Percentiles rank a stretch among this genome's conserved stretches.
Conservation (phyloP, 2,797 vertebrate genomes). For the Falco novaeseelandiae region DNA sequence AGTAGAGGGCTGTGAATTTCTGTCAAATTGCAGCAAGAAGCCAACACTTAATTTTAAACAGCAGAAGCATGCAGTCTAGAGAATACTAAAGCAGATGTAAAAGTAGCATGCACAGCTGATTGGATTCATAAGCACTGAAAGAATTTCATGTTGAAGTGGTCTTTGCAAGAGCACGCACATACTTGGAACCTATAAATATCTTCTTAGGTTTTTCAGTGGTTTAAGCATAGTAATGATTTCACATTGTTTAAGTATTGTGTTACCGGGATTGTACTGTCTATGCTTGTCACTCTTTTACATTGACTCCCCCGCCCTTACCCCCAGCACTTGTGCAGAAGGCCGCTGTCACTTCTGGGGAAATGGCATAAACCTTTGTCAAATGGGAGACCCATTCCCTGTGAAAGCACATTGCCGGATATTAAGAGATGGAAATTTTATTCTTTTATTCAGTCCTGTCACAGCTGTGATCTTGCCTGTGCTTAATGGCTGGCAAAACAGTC, state of each 20-base stretch:
- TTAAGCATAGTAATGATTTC: constrained; percentile 15
- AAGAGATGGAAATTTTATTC: constrained; percentile 36
- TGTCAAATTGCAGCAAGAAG: background rate
- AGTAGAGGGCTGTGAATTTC: background rate
- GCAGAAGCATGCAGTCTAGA: rapidly evolving
- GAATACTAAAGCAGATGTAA: background rate
- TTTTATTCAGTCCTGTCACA: constrained; percentile 32
- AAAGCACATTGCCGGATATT: background rate
- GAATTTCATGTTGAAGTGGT: background rate
- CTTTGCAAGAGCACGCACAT: background rate
- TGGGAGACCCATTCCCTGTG: background rate
- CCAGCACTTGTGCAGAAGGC: background rate
- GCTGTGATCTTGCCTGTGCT: constrained; percentile 25
- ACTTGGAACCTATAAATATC: constrained; percentile 6
- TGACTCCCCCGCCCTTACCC: background rate
- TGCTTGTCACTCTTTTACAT: background rate
- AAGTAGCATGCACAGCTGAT: background rate
- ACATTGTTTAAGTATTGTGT: background rate
- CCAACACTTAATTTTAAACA: background rate
- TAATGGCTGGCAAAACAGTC: constrained; percentile 12
- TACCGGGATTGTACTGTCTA: background rate
- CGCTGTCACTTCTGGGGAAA: background rate
- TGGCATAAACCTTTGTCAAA: background rate
- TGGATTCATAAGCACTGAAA: background rate
- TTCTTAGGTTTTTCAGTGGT: constrained; percentile 23